Evolutionary conservation across 2,113 vertebrate genomes (phyloP).

Genomic region (Pitta sordida): DNA sequence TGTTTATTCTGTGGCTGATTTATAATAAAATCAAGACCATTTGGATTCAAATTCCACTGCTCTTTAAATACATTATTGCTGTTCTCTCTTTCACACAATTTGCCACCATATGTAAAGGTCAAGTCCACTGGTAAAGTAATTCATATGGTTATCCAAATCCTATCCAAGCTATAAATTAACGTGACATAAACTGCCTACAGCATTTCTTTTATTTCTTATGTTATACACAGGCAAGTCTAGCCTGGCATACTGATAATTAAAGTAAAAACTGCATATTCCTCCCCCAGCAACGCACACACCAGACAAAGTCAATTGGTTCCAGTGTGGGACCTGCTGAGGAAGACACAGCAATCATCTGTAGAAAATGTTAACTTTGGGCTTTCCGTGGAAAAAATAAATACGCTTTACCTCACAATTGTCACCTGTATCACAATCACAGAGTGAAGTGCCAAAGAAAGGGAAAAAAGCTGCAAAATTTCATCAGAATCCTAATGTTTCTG

Average conservation of each 20-base stretch:
- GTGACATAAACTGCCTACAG: conserved; percentile 50
- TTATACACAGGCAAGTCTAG: conserved; percentile 30
- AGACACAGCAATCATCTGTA: not conserved
- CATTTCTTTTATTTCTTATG: conserved; percentile 31
- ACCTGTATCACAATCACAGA: not conserved
- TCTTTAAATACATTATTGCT: conserved; percentile 22
- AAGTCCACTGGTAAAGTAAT: conserved; percentile 57
- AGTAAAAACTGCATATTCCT: not conserved
- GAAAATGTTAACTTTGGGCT: not conserved
- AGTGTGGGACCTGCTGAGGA: conserved; percentile 5
- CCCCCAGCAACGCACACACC: not conserved
- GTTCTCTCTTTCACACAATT: conserved; percentile 14
- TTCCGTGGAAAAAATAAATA: not conserved
- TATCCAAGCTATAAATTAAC: conserved; percentile 53
- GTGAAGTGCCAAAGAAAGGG: not conserved
- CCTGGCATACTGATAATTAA: conserved; percentile 19
- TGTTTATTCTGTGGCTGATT: conserved; percentile 59
- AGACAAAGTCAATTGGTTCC: not conserved
- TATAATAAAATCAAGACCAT: conserved; percentile 60
- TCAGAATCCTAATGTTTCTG: conserved; percentile 13
- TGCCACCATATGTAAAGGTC: conserved; percentile 57
- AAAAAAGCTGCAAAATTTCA: not conserved
- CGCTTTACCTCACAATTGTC: not conserved
- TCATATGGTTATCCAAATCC: conserved; percentile 44
- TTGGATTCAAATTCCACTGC: conserved; percentile 42